Base-by-base conservation (phyloP, 2,888 invertebrate genomes). In the Pristionchus mayeri region DNA sequence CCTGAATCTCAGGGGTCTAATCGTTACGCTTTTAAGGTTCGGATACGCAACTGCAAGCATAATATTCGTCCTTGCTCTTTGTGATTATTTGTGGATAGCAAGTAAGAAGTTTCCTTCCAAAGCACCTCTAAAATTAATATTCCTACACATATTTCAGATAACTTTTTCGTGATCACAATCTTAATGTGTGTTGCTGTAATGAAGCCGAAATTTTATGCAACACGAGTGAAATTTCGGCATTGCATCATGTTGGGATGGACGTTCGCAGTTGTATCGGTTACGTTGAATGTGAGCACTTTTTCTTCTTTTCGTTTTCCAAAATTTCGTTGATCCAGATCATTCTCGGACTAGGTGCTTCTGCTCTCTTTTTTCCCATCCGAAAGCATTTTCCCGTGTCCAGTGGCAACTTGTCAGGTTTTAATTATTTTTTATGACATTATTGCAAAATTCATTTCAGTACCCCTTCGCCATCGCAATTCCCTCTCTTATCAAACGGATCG, bases 321-420 rank as follows among this genome's bases (percentile, higher is more conserved):
- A 63, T 63, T n/a, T 9, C 54, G 11, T 7, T 11, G 1, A 57
- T 24, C 30, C 60, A 60, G 60, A 30, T 30, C 27, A 60, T 30
- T 1, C 27, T 60, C 6, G 67, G 67, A 11, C 21, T 67, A 18
- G 40, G 67, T 6, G 21, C 18, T n/a, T 34, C 67, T n/a, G 67
- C 67, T n/a, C 67, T 67, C 13, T 67, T 67, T 37, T n/a, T 67
- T 37, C 21, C 67, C 67, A 37, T 67, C 67, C 1, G 67, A 67
- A 16, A 67, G 67, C n/a, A 18, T 67, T 18, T 67, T 67, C n/a
- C 21, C 37, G 18, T 67, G 67, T n/a, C 67, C 67, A 1, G 67
- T 67, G n/a, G 67, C 37, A 18, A n/a, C 67, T 1, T 67, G 67
- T 18, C 67, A 67, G 67, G 67, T 67, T 18, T n/a, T 21, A 44